Percentiles rank a stretch among this genome's conserved stretches.
These are phyloP conservation scores for Strigamia transsilvanica DNA, from an alignment of 2,888 invertebrate species.

Conservation along the genomic window DNA sequence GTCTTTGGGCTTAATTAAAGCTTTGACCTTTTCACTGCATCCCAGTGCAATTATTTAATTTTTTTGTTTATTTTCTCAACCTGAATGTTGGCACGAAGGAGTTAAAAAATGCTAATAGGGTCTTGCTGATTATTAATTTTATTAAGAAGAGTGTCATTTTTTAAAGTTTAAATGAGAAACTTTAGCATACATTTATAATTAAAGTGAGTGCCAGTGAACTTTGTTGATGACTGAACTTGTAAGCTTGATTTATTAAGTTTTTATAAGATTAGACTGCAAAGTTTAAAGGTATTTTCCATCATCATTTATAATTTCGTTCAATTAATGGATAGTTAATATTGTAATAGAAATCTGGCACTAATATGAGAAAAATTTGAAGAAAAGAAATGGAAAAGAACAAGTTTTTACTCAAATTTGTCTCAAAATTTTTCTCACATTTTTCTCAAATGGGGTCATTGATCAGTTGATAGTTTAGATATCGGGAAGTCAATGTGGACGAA, in stretches of 20 bases:
- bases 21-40: conserved; percentile 4
- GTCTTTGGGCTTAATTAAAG: conserved; percentile 4
- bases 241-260: background rate
- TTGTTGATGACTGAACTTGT: background rate
- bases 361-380: no score
- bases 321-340: background rate
- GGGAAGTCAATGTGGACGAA: no score
- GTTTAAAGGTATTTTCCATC: background rate
- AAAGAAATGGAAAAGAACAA: no score
- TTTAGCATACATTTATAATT: no score
- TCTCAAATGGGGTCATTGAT: no score
- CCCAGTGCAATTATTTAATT: background rate
- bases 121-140: background rate
- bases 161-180: no score
- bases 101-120: background rate
- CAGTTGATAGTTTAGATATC: no score
- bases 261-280: background rate
- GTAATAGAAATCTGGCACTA: no score
- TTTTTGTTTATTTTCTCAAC: background rate
- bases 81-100: background rate
- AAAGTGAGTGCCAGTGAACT: background rate
- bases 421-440: no score
- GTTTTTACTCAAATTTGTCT: no score
- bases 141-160: no score
- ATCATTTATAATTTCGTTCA: background rate